These are phyloP conservation scores for Drosophila limbata DNA, from an alignment of 2,888 invertebrate species.

Conservation along the genomic window DNA sequence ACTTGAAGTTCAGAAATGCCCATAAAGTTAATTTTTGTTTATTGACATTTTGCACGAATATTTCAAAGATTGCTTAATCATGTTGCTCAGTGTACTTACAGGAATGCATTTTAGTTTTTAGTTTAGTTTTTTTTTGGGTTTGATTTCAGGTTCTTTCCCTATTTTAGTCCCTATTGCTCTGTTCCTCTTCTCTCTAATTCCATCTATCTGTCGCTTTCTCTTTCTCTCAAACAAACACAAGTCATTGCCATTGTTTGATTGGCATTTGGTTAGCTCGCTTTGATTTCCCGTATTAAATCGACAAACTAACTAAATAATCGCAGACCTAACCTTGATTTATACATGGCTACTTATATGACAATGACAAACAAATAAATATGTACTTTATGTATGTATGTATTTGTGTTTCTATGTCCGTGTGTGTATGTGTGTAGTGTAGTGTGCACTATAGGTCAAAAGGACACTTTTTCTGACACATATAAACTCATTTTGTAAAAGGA, in stretches of 20 bases:
- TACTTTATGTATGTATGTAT: no score
- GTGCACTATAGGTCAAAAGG: no score
- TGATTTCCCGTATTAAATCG: slow-evolving; percentile 44
- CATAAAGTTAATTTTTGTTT: no score
- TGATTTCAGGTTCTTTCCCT: background rate
- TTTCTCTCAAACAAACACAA: background rate
- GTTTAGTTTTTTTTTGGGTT: no score
- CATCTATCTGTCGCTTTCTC: background rate
- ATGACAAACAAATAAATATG: slow-evolving; percentile 9
- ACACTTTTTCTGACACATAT: no score
- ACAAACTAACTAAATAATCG: slow-evolving; percentile 41
- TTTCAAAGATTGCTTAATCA: no score
- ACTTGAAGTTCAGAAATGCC: no score
- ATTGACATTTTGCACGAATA: no score
- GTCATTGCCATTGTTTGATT: slow-evolving; percentile 8
- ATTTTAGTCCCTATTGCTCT: background rate
- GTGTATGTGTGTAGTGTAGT: slow-evolving; percentile 3
- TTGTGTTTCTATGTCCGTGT: slow-evolving; percentile 1
- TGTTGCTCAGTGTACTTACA: no score
- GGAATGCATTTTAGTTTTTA: background rate
- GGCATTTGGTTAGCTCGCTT: slow-evolving; percentile 13
- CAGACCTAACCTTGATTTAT: slow-evolving; percentile 52
- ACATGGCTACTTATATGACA: slow-evolving; percentile 28
- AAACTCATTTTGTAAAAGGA: no score
- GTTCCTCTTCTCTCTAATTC: background rate